Conservation (phyloP, 2,888 invertebrate species). For the Sesamia inferens region DNA sequence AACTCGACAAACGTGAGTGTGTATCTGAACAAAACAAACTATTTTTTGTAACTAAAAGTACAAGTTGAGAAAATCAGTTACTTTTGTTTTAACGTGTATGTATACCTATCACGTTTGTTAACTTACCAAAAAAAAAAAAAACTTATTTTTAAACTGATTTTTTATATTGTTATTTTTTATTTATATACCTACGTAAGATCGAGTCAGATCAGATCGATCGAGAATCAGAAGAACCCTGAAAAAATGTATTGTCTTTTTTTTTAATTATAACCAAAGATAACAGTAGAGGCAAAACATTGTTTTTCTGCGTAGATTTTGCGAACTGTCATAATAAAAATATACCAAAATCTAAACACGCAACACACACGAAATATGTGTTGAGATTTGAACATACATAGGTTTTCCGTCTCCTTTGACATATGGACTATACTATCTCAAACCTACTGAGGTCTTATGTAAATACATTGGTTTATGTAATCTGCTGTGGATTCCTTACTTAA, state of each 20-base stretch:
- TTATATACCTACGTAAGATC: no score
- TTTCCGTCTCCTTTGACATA: neutral
- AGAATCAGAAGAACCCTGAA: no score
- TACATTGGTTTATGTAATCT: constrained; percentile 8
- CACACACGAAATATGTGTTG: no score
- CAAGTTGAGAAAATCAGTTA: neutral
- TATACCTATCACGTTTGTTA: neutral
- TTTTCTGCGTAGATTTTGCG: neutral
- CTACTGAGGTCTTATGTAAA: constrained; percentile 11
- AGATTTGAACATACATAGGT: neutral
- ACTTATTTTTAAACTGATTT: neutral
- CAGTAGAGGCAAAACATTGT: neutral
- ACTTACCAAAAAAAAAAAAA: neutral
- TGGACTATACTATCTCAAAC: neutral
- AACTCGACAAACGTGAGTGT: neutral
- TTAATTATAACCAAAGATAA: neutral
- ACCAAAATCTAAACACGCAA: neutral
- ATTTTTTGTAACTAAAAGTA: neutral
- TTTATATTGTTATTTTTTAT: neutral
- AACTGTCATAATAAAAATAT: neutral
- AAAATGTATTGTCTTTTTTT: no score
- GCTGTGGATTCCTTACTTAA: neutral
- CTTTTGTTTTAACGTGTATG: neutral
- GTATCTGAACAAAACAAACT: neutral
- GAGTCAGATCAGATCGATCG: no score